Evolutionary conservation across 2,797 vertebrate species (phyloP).

Genomic region (Aldrovandia affinis): DNA sequence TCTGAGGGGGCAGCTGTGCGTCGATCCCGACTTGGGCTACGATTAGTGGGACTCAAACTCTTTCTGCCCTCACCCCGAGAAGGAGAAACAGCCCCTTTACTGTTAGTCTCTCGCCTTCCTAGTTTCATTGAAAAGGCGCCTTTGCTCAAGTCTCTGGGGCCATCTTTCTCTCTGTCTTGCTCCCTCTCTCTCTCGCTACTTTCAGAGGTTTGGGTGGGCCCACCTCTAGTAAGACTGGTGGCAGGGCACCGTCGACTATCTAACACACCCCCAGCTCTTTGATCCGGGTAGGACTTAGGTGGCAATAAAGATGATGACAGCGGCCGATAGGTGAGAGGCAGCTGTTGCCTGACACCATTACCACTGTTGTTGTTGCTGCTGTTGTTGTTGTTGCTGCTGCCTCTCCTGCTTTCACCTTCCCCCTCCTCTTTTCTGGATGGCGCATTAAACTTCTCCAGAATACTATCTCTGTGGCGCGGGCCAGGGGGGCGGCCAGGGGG

Average conservation of each 20-base stretch:
- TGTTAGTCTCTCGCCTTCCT: slow-evolving; percentile 70
- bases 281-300: slow-evolving; percentile 65
- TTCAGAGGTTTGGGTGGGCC: slow-evolving; percentile 66
- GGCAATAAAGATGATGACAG: slow-evolving; percentile 57
- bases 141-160: slow-evolving; percentile 71
- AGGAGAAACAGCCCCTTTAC: slow-evolving; percentile 62
- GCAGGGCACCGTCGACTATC: slow-evolving; percentile 61
- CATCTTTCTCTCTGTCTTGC: slow-evolving; percentile 59
- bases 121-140: slow-evolving; percentile 54
- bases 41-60: slow-evolving; percentile 73
- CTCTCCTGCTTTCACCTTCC: slow-evolving; percentile 64
- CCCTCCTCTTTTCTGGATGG: slow-evolving; percentile 68
- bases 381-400: slow-evolving; percentile 63
- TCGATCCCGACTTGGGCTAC: slow-evolving; percentile 67
- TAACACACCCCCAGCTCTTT: slow-evolving; percentile 63
- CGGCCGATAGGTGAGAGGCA: slow-evolving; percentile 62
- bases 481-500: slow-evolving; percentile 80
- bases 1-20: slow-evolving; percentile 62
- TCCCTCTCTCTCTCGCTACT: slow-evolving; percentile 64
- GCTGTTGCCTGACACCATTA: slow-evolving; percentile 67
- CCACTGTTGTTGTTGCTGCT: slow-evolving; percentile 54
- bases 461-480: slow-evolving; percentile 74
- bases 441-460: slow-evolving; percentile 63
- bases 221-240: slow-evolving; percentile 65
- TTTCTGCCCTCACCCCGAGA: slow-evolving; percentile 65